Base-by-base conservation (phyloP, 2,888 invertebrate species). In the Agrochola lychnidis region DNA sequence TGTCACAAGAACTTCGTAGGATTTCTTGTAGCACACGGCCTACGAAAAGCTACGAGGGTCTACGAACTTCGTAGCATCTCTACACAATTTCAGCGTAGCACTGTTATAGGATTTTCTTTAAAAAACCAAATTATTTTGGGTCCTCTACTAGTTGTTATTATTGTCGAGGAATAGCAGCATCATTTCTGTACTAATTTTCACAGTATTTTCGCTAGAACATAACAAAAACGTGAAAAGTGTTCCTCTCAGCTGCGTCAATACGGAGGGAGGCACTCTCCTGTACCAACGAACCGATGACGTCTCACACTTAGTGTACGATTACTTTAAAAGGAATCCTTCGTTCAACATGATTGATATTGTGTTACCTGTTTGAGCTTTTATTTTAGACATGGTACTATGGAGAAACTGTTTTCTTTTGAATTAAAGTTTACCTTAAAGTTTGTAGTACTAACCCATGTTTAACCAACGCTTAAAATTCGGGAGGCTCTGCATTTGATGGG, bases 291-390 rank as follows among this genome's bases (percentile, higher is more conserved):
- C 30, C 57, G 67, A 25, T 79, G 79, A 78, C 83, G 76, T 77
- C 77, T 69, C 51, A 61, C 80, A 80, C 86, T 87, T 79, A 83
- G 79, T 81, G 30, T 87, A 64, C 30, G 75, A 76, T 79, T 79
- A 75, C 88, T 83, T 78, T 78, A 78, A 75, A 85, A 85, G 88
- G 76, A 83, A 63, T 79, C 51, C 57, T 73, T 56, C 57, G 30
- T 73, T 67, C 19, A 66, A 53, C 68, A 59, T 16, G 53, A 53
- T 53, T 73, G 61, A 16, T 42, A 56, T 69, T 36, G 53, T 12
- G 56, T 74, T 79, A 74, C 79, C 74, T 56, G 53, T 36, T 76
- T 45, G 16, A 42, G 30, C 22, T 66, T 62, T 70, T 67, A 59
- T 59, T 78, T 56, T 48, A n/a, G 19, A 51, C 9, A 48, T 45